A percentile compares a stretch with the other conserved stretches of the same genome.
Conservation (phyloP, 2,113 vertebrate species). For the Oreochromis aureus region DNA sequence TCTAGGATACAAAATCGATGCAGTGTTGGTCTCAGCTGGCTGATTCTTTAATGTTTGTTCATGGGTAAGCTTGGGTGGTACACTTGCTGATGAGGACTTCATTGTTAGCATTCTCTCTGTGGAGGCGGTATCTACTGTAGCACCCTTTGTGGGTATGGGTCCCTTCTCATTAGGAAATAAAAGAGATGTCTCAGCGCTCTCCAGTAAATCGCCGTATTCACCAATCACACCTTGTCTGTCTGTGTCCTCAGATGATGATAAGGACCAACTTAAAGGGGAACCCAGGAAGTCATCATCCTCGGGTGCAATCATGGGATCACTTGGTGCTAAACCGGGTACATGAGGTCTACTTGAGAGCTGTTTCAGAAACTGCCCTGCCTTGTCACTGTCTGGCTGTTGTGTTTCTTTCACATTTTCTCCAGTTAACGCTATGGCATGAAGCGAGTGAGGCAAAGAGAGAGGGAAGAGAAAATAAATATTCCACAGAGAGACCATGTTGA, state of each 20-base stretch:
- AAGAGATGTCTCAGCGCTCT: neutral
- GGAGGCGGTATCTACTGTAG: neutral
- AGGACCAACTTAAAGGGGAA: slow-evolving; percentile 17
- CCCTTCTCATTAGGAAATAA: neutral
- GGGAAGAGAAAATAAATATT: slow-evolving; percentile 35
- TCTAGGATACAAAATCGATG: neutral
- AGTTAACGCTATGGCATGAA: neutral
- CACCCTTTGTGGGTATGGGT: neutral
- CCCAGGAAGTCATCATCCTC: neutral
- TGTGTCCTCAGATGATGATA: slow-evolving; percentile 24
- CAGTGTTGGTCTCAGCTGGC: neutral
- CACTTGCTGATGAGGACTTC: neutral
- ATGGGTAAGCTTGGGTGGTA: neutral
- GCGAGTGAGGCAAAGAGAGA: slow-evolving; percentile 13
- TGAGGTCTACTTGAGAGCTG: neutral
- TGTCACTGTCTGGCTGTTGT: neutral
- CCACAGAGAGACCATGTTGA: slow-evolving; percentile 50
- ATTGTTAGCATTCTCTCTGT: neutral
- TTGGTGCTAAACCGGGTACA: neutral
- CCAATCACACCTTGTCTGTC: slow-evolving; percentile 54
- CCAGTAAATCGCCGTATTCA: slow-evolving; percentile 50
- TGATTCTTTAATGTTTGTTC: neutral
- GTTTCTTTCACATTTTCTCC: slow-evolving; percentile 13
- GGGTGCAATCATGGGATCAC: neutral
- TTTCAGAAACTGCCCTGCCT: neutral